These are phyloP conservation scores for Euclidia mi DNA, from an alignment of 2,888 invertebrate genomes.

Conservation along the genomic window DNA sequence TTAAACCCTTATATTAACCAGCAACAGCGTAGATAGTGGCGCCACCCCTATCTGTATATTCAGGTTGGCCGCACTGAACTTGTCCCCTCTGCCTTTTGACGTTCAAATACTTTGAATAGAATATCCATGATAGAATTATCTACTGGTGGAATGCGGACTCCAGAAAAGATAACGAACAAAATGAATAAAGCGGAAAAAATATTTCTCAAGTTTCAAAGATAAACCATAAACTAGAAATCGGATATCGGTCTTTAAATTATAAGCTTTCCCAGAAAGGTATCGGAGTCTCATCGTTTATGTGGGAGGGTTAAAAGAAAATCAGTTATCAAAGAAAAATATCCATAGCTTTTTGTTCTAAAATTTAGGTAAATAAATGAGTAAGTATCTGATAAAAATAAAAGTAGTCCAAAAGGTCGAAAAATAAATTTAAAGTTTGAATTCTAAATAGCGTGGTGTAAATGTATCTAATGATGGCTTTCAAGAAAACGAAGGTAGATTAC, in stretches of 20 bases:
- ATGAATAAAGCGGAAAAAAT: constrained; percentile 24
- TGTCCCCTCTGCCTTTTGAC: constrained; percentile 41
- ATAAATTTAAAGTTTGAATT: too few species aligned
- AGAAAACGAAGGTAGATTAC: too few species aligned
- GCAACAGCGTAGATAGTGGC: neutral
- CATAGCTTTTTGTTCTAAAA: neutral
- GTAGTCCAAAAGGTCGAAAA: too few species aligned
- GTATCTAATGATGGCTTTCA: too few species aligned
- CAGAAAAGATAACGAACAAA: constrained; percentile 37
- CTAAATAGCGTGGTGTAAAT: too few species aligned
- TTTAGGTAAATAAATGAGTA: too few species aligned
- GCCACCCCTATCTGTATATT: neutral
- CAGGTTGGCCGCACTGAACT: constrained; percentile 19
- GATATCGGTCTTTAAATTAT: constrained; percentile 51
- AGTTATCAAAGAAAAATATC: constrained; percentile 26
- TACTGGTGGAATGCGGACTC: constrained; percentile 11
- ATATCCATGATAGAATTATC: constrained; percentile 39
- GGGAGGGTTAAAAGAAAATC: constrained; percentile 21
- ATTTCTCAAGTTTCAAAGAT: constrained; percentile 34
- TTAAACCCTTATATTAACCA: neutral
- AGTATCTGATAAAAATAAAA: too few species aligned
- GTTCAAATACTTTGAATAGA: constrained; percentile 20
- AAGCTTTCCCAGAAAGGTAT: constrained; percentile 31
- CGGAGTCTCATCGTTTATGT: constrained; percentile 40
- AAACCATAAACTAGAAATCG: constrained; percentile 36